Evolutionary conservation across 2,797 vertebrate genomes (phyloP).

Genomic region (Sphenodon punctatus): DNA sequence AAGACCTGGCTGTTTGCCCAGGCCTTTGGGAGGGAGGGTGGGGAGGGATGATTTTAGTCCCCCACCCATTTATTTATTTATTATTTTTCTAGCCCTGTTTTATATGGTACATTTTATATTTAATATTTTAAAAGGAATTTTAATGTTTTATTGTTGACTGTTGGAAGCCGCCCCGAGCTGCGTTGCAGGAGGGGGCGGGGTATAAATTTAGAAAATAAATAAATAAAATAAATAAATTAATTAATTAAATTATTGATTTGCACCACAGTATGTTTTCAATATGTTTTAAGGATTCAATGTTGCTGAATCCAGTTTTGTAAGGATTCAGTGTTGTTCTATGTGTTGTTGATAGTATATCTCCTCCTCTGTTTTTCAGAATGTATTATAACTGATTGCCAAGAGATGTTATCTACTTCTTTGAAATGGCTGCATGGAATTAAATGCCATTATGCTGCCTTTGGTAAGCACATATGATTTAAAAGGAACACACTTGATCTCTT

Average conservation of each 20-base stretch:
- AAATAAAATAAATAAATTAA: background rate
- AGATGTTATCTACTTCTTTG: constrained; percentile 19
- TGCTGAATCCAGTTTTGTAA: constrained; percentile 3
- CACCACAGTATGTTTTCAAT: background rate
- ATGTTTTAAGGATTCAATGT: background rate
- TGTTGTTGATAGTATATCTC: constrained; percentile 27
- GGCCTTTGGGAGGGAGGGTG: no score
- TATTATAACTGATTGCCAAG: constrained; percentile 12
- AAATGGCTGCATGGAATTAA: background rate
- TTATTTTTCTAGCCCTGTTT: no score
- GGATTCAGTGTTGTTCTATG: constrained; percentile 2
- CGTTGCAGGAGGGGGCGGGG: no score
- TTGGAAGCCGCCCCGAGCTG: no score
- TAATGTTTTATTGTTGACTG: no score
- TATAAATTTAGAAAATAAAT: no score
- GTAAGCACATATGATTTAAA: background rate
- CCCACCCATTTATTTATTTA: no score
- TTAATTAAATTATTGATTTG: background rate
- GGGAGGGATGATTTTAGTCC: no score
- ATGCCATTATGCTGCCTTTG: background rate
- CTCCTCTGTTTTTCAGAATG: constrained; percentile 20
- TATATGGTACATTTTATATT: no score
- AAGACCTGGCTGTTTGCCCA: no score
- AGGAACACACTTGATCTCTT: constrained; percentile 30
- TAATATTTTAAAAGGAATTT: no score